Evolutionary conservation across 2,888 invertebrate genomes (phyloP).

Genomic region (Bibio marci): DNA sequence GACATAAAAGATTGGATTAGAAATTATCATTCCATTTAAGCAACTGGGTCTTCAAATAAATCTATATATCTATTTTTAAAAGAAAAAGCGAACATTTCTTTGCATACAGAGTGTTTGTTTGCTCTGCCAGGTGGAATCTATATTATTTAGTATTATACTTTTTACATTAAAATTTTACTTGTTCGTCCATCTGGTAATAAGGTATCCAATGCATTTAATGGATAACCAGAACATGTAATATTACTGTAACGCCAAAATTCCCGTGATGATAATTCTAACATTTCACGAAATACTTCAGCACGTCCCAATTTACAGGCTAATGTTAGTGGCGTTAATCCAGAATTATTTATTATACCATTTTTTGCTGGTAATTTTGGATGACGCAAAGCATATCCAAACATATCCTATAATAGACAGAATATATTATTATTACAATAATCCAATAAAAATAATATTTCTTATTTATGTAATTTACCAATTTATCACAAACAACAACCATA

Average conservation of each 20-base stretch:
- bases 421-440: slow-evolving; percentile 1
- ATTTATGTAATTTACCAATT: slow-evolving; percentile 47
- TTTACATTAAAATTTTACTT: too few species aligned
- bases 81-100: too few species aligned
- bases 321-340: slow-evolving; percentile 87
- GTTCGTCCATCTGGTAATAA: slow-evolving; percentile 86
- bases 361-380: slow-evolving; percentile 89
- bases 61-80: too few species aligned
- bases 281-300: slow-evolving; percentile 91
- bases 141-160: too few species aligned
- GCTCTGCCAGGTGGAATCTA: too few species aligned
- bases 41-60: too few species aligned
- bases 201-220: slow-evolving; percentile 89
- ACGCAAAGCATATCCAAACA: slow-evolving; percentile 94
- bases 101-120: too few species aligned
- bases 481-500: slow-evolving; percentile 97
- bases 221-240: slow-evolving; percentile 96
- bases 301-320: slow-evolving; percentile 92
- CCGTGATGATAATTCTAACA: slow-evolving; percentile 85
- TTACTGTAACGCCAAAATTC: slow-evolving; percentile 99
- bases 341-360: slow-evolving; percentile 74
- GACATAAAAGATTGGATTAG: too few species aligned
- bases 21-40: too few species aligned
- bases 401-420: slow-evolving; percentile 47
- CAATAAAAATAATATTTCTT: neutral